Evolutionary conservation across 2,797 vertebrate species (phyloP), one percentile per base, ranked within the genome.

Genomic region (Anguilla megastoma): DNA sequence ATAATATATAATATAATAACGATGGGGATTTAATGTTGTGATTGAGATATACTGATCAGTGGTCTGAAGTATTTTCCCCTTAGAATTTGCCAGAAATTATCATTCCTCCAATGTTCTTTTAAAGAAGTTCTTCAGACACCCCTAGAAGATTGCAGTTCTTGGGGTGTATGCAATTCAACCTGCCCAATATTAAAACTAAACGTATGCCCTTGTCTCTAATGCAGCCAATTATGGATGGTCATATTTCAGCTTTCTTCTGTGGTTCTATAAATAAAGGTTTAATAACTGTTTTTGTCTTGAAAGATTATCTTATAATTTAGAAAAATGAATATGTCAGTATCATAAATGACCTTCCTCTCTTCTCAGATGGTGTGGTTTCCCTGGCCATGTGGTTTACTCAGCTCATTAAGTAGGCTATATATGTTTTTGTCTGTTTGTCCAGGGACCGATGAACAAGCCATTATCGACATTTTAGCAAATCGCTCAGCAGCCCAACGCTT

Each of bases 381-480:
- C 48, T 50, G 21, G 33, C 8, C 16, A n/a, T 79, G 71, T 60
- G 84, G 1, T 84, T 50, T 84, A 2, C 1, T 60, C 74, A 3
- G 76, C 24, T 24, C 27, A 54, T 84, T 0, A 4, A 18, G 30
- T 69, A 27, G 63, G 8, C 63, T 6, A 30, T 45, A 30, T 45
- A 33, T 21, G 63, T 9, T 60, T 63, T 69, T 88, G 36, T 87
- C 27, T 80, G 0, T 71, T 89, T 86, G 63, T 85, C 60, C 89
- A 97, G 96, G 96, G 83, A 97, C 96, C 0, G 95, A 97, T 74
- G 96, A 97, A 88, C 85, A 97, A 93, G 94, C 95, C 88, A 97
- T 97, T 87, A 96, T 97, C 58, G 94, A 96, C 63, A 93, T 97
- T 91, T 91, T 97, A 92, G 95, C 96, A 0, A 95, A 96, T 90